A percentile compares a stretch with the other conserved stretches of the same genome.
These are phyloP conservation scores for Microplitis deprimator DNA, from an alignment of 2,888 invertebrate genomes.

Conservation along the genomic window DNA sequence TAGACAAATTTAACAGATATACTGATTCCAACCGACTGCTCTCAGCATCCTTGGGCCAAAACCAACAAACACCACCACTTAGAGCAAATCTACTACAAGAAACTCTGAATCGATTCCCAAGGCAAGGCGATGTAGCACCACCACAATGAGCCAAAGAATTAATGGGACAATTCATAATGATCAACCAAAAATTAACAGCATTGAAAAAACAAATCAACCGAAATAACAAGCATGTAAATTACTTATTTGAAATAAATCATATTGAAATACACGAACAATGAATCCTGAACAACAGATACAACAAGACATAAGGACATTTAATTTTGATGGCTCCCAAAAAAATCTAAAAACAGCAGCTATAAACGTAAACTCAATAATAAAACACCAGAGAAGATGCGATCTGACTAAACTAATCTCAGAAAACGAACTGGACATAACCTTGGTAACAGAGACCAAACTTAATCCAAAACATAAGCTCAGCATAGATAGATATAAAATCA, in stretches of 20 bases:
- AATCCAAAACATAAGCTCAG: not conserved
- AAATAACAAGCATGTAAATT: no score
- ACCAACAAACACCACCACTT: not conserved
- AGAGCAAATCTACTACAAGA: not conserved
- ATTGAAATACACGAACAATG: no score
- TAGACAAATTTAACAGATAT: not conserved
- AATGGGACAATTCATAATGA: no score
- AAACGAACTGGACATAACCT: not conserved
- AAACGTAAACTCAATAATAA: constrained; percentile 4
- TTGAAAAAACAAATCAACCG: no score
- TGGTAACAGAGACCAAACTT: not conserved
- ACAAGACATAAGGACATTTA: not conserved
- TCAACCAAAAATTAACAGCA: no score
- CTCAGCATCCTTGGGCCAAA: not conserved
- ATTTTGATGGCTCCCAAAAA: not conserved
- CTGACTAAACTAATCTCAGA: not conserved
- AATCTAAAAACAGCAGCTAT: not conserved
- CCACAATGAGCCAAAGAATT: no score
- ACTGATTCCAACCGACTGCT: not conserved
- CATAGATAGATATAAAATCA: not conserved
- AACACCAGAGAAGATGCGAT: not conserved
- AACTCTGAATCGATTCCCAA: not conserved
- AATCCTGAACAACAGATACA: not conserved
- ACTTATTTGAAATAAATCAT: no score
- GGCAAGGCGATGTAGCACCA: not conserved